phyloP scores from a whole-genome alignment of 2,113 vertebrate genomes.

The Rhinichthys klamathensis region DNA sequence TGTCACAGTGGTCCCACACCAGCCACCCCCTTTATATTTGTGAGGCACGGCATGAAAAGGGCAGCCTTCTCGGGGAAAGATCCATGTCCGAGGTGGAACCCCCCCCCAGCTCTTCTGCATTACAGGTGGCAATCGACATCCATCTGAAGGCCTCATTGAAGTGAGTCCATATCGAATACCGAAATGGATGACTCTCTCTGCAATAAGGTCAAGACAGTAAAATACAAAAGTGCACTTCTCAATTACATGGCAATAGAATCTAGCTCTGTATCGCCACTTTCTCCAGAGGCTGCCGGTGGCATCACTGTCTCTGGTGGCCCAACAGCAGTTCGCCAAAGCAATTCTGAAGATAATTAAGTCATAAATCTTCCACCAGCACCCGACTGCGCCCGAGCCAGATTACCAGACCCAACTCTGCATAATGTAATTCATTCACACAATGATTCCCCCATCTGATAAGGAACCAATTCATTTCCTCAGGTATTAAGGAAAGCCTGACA shows the following conservation, averaged over 20 bases:
- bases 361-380: constrained; percentile 72
- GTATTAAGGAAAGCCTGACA: constrained; percentile 55
- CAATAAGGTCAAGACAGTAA: constrained; percentile 32
- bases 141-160: not conserved
- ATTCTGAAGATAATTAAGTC: constrained; percentile 78
- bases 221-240: constrained; percentile 23
- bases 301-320: constrained; percentile 50
- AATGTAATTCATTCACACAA: constrained; percentile 64
- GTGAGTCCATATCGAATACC: not conserved
- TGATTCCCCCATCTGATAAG: constrained; percentile 66
- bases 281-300: constrained; percentile 50
- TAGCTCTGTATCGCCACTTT: constrained; percentile 19
- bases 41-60: constrained; percentile 27
- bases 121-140: constrained; percentile 17
- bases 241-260: constrained; percentile 41
- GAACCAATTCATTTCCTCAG: constrained; percentile 64
- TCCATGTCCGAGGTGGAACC: not conserved
- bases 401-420: constrained; percentile 55
- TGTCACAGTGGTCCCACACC: constrained; percentile 67
- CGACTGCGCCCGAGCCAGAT: constrained; percentile 58
- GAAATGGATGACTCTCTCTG: not conserved
- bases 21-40: constrained; percentile 47
- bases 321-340: constrained; percentile 63
- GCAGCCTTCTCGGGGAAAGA: constrained; percentile 13
- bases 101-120: not conserved